A percentile compares a stretch with the other conserved stretches of the same genome.
These are phyloP conservation scores for Mesitornis unicolor DNA, from an alignment of 2,113 vertebrate genomes.

Conservation along the genomic window DNA sequence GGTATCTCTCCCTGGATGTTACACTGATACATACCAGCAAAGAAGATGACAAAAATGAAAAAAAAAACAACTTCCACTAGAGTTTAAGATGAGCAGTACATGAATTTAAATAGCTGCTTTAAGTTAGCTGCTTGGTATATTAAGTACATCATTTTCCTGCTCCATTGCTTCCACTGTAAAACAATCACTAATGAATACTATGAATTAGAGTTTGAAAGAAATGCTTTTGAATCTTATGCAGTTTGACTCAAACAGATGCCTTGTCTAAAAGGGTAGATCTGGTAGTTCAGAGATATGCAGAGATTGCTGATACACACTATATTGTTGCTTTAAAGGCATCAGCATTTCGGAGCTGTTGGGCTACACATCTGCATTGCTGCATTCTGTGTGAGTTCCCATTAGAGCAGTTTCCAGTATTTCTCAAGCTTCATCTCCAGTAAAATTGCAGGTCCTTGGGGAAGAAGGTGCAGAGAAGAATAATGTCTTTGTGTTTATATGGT, in stretches of 20 bases:
- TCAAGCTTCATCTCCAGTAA: not conserved
- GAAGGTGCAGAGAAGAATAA: not conserved
- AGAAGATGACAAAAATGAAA: not conserved
- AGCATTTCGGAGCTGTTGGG: not conserved
- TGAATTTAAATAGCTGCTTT: constrained; percentile 7
- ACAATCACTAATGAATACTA: not conserved
- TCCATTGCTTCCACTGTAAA: not conserved
- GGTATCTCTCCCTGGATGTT: not conserved
- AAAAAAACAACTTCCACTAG: not conserved
- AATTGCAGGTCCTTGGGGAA: not conserved
- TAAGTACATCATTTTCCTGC: not conserved
- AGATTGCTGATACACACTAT: not conserved
- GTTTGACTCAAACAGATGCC: not conserved
- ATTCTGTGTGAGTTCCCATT: not conserved
- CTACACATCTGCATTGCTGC: constrained; percentile 2
- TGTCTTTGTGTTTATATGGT: not conserved
- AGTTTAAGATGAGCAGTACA: not conserved
- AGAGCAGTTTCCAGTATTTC: not conserved
- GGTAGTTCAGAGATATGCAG: not conserved
- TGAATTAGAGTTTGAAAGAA: not conserved
- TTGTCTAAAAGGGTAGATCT: not conserved
- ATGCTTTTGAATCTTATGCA: not conserved
- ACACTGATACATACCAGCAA: not conserved
- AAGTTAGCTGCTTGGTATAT: not conserved
- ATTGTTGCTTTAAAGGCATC: not conserved